Conservation (phyloP, 1,140 invertebrate species). For the Drosophila aff. region DNA sequence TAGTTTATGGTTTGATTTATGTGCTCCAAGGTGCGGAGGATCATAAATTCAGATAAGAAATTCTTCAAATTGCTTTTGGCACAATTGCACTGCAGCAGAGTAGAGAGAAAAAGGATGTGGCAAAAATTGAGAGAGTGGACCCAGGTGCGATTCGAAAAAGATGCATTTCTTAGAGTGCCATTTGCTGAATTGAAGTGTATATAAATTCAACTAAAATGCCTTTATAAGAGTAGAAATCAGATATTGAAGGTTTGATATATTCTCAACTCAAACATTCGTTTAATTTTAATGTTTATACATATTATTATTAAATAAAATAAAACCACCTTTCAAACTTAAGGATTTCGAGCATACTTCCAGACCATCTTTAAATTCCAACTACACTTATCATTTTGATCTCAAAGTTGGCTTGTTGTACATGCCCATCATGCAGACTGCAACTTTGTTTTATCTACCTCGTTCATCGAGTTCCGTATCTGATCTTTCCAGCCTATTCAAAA, state of each 20-base stretch:
- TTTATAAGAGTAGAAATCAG: not conserved
- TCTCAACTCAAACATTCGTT: not conserved
- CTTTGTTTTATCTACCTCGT: constrained; percentile 6
- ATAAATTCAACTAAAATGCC: not conserved
- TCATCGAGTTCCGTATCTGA: constrained; percentile 45
- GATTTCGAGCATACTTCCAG: not conserved
- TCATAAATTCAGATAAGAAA: constrained; percentile 50
- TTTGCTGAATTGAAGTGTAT: not conserved
- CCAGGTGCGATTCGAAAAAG: not conserved
- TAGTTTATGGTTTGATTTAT: constrained; percentile 49
- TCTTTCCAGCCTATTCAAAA: constrained; percentile 42
- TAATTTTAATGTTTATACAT: not conserved
- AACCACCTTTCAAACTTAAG: not conserved
- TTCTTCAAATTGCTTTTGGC: constrained; percentile 40
- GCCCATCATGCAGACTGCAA: not conserved
- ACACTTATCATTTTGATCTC: not conserved
- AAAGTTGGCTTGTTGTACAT: constrained; percentile 2
- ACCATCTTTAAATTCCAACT: not conserved
- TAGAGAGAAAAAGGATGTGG: constrained; percentile 7
- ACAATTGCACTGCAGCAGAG: constrained; percentile 22
- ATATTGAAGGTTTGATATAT: not conserved
- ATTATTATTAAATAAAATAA: not conserved
- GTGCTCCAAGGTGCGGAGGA: constrained; percentile 34
- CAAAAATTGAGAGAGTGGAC: not conserved
- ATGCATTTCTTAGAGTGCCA: not conserved